Percentiles rank a stretch among this genome's conserved stretches.
Conservation (phyloP, 2,888 invertebrate species). For the Eulithis prunata region DNA sequence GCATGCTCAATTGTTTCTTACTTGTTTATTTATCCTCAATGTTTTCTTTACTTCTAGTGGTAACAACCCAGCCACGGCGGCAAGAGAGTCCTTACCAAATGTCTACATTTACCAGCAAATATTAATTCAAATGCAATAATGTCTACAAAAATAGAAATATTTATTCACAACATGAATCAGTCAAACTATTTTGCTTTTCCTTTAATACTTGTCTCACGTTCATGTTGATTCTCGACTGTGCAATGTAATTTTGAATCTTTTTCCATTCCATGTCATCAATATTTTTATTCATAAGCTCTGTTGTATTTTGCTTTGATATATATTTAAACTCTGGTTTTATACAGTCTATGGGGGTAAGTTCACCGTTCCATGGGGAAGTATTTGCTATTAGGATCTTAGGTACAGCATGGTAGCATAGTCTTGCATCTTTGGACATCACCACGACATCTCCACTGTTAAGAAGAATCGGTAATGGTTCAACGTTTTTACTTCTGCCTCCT, state of each 20-base stretch:
- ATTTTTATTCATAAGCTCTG: constrained; percentile 53
- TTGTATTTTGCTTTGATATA: constrained; percentile 50
- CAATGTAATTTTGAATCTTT: constrained; percentile 85
- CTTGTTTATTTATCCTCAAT: neutral
- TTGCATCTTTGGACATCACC: constrained; percentile 93
- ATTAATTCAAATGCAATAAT: constrained; percentile 33
- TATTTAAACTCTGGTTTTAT: constrained; percentile 52
- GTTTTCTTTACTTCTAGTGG: constrained; percentile 57
- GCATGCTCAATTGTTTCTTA: neutral
- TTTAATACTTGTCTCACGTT: constrained; percentile 96
- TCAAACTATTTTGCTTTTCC: constrained; percentile 80
- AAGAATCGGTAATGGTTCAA: constrained; percentile 88
- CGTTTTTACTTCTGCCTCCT: constrained; percentile 90
- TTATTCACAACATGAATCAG: constrained; percentile 43
- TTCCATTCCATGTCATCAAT: constrained; percentile 72
- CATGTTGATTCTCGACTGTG: constrained; percentile 93
- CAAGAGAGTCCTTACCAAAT: constrained; percentile 39
- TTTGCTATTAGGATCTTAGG: constrained; percentile 90
- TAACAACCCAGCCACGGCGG: constrained; percentile 62
- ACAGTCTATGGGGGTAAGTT: constrained; percentile 30
- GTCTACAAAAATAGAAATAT: constrained; percentile 42
- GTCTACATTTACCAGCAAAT: constrained; percentile 27
- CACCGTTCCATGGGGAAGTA: constrained; percentile 76
- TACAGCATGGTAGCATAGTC: constrained; percentile 96
- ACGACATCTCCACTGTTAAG: constrained; percentile 95